Evolutionary conservation across 2,797 vertebrate genomes (phyloP).

Genomic region (Poecilia wingei): DNA sequence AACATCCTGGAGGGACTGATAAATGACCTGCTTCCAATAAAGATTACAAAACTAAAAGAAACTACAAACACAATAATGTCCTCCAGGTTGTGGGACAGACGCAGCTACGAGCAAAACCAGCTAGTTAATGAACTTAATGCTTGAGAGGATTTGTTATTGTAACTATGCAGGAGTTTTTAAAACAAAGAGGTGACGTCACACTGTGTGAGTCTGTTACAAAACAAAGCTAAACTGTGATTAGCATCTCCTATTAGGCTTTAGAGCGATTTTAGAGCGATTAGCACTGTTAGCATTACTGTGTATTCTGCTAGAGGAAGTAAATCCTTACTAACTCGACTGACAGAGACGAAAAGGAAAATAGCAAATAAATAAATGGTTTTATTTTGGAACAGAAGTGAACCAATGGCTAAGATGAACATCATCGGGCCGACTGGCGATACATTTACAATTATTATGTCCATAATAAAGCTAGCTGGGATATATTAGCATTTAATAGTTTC

Average conservation of each 20-base stretch:
- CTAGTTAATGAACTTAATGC: neutral
- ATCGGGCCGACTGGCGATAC: no score
- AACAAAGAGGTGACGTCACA: neutral
- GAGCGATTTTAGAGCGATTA: neutral
- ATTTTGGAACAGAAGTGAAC: no score
- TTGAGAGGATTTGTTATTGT: neutral
- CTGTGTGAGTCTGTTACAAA: neutral
- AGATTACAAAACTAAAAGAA: neutral
- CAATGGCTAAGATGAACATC: no score
- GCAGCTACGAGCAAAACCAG: neutral
- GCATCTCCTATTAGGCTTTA: neutral
- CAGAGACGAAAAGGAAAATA: no score
- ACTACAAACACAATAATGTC: neutral
- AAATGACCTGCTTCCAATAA: no score
- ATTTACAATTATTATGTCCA: no score
- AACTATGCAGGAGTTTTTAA: neutral
- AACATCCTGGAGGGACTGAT: no score
- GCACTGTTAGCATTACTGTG: neutral
- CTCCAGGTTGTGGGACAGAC: neutral
- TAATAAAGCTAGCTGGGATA: no score
- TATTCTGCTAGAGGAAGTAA: neutral
- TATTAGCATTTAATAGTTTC: no score
- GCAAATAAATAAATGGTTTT: no score
- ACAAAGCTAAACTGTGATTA: neutral
- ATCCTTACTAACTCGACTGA: neutral